Base-by-base conservation (phyloP, 2,113 vertebrate species). In the Trochalopteron elliotii region DNA sequence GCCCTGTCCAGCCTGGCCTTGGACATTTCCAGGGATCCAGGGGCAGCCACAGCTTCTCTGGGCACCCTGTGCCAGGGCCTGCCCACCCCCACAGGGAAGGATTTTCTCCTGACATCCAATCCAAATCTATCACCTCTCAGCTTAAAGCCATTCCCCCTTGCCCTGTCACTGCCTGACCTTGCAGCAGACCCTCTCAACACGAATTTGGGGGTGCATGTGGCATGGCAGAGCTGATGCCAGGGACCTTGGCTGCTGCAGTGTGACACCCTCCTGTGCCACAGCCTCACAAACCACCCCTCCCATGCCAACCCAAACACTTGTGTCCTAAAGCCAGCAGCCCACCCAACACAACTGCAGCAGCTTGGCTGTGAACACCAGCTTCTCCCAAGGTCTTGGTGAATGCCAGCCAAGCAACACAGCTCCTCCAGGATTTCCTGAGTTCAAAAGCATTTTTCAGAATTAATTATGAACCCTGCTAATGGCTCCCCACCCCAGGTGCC, bases 401-500 rank as follows among this genome's bases (percentile, higher is more conserved):
- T 3, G 0, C 33, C 64, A 88, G 28, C 40, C 50, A 65, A 86
- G 69, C 55, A 42, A 45, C 44, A 9, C 11, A 4, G 60, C 33
- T 78, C 52, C 81, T 81, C 49, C 28, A 56, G 35, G 24, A 71
- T 15, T 56, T 79, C 50, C 33, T 0, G 4, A 52, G 35, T 11
- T 68, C 57, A 85, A 25, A 87, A 75, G 18, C 11, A 1, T 47
- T 79, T 80, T 42, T 63, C 63, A 67, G 44, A 63, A 24, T 63
- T 64, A 69, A 59, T 53, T 83, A 92, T 0, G 0, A 79, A 27
- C 67, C 20, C 65, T 1, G 5, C 10, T 69, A 74, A 27, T 2
- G 2, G 50, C 53, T 88, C 39, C 39, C 35, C 0, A 0, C 7
- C 0, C 0, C n/a, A 65, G 76, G 14, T 30, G 15, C 23, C n/a